A percentile compares a stretch with the other conserved stretches of the same genome.
Conservation (phyloP, 1,140 invertebrate species). For the Camponotus vicinus region DNA sequence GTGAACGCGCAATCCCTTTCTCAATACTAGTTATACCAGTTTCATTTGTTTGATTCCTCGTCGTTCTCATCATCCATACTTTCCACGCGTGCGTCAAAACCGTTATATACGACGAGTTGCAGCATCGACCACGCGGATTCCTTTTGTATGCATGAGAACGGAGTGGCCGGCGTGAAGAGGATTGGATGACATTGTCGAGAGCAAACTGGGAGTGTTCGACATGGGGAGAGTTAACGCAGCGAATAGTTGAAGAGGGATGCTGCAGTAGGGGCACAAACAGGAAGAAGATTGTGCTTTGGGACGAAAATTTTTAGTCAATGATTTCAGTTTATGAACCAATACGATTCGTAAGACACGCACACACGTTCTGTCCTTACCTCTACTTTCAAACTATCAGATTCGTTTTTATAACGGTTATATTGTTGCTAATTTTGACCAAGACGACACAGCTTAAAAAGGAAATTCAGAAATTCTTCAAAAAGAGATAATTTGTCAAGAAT, state of each 20-base stretch:
- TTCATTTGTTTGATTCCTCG: slow-evolving; percentile 45
- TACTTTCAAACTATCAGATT: not conserved
- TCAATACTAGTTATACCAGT: slow-evolving; percentile 28
- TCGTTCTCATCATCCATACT: slow-evolving; percentile 23
- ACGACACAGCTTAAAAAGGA: not conserved
- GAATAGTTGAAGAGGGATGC: slow-evolving; percentile 37
- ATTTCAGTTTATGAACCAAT: not conserved
- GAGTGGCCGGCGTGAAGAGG: slow-evolving; percentile 42
- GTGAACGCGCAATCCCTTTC: not conserved
- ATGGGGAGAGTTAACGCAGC: not conserved
- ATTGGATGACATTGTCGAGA: slow-evolving; percentile 44
- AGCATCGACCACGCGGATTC: slow-evolving; percentile 67
- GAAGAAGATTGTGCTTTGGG: slow-evolving; percentile 5
- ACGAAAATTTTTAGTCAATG: slow-evolving; percentile 49
- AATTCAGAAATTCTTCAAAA: not conserved
- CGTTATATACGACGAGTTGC: slow-evolving; percentile 37
- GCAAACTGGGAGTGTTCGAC: slow-evolving; percentile 13
- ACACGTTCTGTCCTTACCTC: not conserved
- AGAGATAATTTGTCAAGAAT: not conserved
- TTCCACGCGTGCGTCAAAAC: slow-evolving; percentile 24
- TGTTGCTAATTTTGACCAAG: slow-evolving; percentile 21
- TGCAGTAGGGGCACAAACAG: not conserved
- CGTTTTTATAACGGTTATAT: not conserved
- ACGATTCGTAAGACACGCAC: not conserved
- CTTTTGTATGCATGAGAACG: slow-evolving; percentile 67